Evolutionary conservation across 1,140 invertebrate genomes (phyloP).

Genomic region (Euschistus heros): DNA sequence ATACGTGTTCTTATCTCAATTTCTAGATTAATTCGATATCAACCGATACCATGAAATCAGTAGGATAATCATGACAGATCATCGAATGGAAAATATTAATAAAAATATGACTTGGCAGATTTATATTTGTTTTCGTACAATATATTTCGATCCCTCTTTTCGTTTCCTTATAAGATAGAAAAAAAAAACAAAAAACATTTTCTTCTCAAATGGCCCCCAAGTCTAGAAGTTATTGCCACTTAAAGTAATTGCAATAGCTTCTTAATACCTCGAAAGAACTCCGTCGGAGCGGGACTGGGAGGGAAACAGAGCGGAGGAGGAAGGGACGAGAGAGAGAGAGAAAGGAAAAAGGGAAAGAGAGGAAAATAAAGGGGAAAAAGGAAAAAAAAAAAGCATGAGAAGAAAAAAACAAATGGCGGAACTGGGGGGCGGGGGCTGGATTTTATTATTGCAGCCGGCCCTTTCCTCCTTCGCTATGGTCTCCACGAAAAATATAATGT

Average conservation of each 20-base stretch:
- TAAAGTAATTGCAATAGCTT: conserved; percentile 17
- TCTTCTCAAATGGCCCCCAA: neutral
- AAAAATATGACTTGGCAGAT: too few relatives aligned
- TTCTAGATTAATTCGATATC: too few relatives aligned
- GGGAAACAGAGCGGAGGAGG: neutral
- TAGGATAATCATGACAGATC: too few relatives aligned
- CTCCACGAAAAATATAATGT: neutral
- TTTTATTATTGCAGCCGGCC: neutral
- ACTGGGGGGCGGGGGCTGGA: neutral
- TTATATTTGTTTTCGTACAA: too few relatives aligned
- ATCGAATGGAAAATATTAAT: too few relatives aligned
- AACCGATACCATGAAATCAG: too few relatives aligned
- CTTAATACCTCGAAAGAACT: conserved; percentile 7
- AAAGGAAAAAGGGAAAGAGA: conserved; percentile 5
- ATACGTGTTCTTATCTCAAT: too few relatives aligned
- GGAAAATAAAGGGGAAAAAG: neutral
- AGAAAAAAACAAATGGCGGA: conserved; percentile 14
- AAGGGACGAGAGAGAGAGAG: conserved; percentile 2
- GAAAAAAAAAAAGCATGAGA: neutral
- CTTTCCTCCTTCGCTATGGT: neutral
- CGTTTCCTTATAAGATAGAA: too few relatives aligned
- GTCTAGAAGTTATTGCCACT: conserved; percentile 6
- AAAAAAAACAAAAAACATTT: conserved; percentile 2
- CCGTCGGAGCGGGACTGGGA: neutral
- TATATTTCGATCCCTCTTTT: too few relatives aligned